Evolutionary conservation across 2,797 vertebrate species (phyloP).

Genomic region (Scleropages formosus): DNA sequence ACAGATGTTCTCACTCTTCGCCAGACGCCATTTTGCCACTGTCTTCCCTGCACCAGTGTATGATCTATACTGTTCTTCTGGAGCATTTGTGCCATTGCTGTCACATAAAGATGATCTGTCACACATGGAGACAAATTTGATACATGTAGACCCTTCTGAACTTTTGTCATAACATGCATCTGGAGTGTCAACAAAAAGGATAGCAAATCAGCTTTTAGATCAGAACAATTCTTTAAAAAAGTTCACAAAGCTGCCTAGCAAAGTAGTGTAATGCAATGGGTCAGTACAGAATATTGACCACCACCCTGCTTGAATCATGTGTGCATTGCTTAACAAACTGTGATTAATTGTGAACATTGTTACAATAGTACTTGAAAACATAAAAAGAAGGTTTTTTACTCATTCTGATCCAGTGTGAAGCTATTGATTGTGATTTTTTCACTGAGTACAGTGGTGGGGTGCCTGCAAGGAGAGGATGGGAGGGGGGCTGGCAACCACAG

Average conservation of each 20-base stretch:
- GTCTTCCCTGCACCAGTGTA: background rate
- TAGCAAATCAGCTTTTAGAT: background rate
- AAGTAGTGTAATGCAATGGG: too few relatives aligned
- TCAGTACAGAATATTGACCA: too few relatives aligned
- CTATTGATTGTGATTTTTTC: constrained; percentile 52
- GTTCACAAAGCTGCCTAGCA: background rate
- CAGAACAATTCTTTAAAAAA: background rate
- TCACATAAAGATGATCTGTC: background rate
- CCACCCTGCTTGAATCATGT: too few relatives aligned
- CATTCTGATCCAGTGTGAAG: constrained; percentile 42
- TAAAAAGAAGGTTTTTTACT: constrained; percentile 42
- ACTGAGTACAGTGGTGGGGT: constrained; percentile 26
- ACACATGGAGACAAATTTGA: background rate
- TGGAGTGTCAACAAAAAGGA: background rate
- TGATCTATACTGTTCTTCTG: background rate
- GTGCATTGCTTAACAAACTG: background rate
- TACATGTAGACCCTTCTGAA: background rate
- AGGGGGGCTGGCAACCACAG: constrained; percentile 27
- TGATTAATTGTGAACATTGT: constrained; percentile 1
- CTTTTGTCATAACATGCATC: background rate
- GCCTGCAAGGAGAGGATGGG: too few relatives aligned
- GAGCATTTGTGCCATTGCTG: background rate
- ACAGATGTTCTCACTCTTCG: constrained; percentile 68
- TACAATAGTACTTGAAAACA: background rate
- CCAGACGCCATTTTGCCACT: constrained; percentile 49